These are phyloP conservation scores for Strigamia crassipes DNA, from an alignment of 2,888 invertebrate genomes.

Conservation along the genomic window DNA sequence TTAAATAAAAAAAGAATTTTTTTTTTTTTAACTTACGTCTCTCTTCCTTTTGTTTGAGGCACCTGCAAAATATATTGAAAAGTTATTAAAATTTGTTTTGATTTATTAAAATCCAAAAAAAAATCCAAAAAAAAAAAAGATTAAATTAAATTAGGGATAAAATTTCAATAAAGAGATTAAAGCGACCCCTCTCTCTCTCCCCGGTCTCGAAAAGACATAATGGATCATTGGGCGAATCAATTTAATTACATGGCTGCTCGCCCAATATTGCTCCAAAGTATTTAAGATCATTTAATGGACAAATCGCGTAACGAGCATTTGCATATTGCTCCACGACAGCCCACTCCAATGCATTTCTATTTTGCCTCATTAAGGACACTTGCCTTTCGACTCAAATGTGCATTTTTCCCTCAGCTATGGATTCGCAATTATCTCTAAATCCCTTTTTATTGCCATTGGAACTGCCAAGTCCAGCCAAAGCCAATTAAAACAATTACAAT, in stretches of 20 bases:
- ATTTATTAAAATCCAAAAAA: not conserved
- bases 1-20: not conserved
- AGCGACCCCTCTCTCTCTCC: not conserved
- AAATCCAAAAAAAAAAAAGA: not conserved
- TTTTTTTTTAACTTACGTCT: slow-evolving; percentile 48
- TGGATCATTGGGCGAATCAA: slow-evolving; percentile 21
- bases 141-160: slow-evolving; percentile 4
- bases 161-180: slow-evolving; percentile 33
- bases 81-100: not conserved
- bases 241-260: slow-evolving; percentile 21
- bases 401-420: slow-evolving; percentile 10
- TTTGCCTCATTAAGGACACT: slow-evolving; percentile 36
- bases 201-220: slow-evolving; percentile 2
- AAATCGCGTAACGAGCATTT: slow-evolving; percentile 36
- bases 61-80: slow-evolving; percentile 46
- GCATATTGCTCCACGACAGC: slow-evolving; percentile 33
- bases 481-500: slow-evolving; percentile 16
- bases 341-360: slow-evolving; percentile 12
- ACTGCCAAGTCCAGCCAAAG: slow-evolving; percentile 12
- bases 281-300: slow-evolving; percentile 21
- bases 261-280: slow-evolving; percentile 12
- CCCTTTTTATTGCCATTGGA: slow-evolving; percentile 12
- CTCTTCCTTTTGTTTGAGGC: slow-evolving; percentile 50
- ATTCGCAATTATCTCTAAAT: slow-evolving; percentile 21
- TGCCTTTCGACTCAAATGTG: slow-evolving; percentile 23